Percentiles rank a stretch among this genome's conserved stretches.
Conservation (phyloP, 2,888 invertebrate species). For the Epistrophe eligans region DNA sequence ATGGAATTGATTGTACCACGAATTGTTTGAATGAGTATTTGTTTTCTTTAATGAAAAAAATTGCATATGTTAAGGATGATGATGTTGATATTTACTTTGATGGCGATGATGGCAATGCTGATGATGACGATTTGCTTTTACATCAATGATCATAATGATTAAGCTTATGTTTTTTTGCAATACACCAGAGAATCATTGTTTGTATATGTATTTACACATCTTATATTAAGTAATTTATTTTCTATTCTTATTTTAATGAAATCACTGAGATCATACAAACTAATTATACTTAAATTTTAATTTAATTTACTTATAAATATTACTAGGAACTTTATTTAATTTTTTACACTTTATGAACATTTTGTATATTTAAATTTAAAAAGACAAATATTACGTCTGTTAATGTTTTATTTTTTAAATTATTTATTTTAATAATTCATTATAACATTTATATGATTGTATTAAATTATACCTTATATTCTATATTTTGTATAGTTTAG, state of each 20-base stretch:
- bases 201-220: not conserved
- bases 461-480: too few relatives aligned
- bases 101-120: not conserved
- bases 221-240: not conserved
- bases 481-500: too few relatives aligned
- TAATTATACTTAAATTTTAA: not conserved
- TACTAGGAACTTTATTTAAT: slow-evolving; percentile 7
- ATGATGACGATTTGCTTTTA: slow-evolving; percentile 13
- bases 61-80: slow-evolving; percentile 9
- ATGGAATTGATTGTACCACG: not conserved
- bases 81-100: not conserved
- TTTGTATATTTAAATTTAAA: too few relatives aligned
- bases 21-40: not conserved
- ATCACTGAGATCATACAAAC: slow-evolving; percentile 5
- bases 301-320: not conserved
- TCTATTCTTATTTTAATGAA: slow-evolving; percentile 3
- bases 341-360: too few relatives aligned
- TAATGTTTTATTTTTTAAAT: too few relatives aligned
- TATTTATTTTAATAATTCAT: too few relatives aligned
- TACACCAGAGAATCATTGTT: not conserved
- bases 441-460: too few relatives aligned
- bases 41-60: slow-evolving; percentile 21
- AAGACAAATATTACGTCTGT: too few relatives aligned
- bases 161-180: slow-evolving; percentile 6
- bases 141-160: slow-evolving; percentile 11